These are phyloP conservation scores for Mythimna albipuncta DNA, from an alignment of 2,888 invertebrate species.

Conservation along the genomic window DNA sequence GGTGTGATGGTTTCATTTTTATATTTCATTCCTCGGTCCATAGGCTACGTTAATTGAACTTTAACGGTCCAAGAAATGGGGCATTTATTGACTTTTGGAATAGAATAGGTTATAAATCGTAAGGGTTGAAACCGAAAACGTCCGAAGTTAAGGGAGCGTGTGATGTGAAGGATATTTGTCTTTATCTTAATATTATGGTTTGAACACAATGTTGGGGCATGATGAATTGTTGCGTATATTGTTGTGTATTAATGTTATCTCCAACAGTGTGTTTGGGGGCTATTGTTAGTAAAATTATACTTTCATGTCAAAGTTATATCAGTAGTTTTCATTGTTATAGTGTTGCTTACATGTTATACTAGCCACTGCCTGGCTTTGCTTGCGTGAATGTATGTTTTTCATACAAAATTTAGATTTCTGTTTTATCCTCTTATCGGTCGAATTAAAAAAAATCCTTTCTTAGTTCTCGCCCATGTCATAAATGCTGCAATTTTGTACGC, in stretches of 20 bases:
- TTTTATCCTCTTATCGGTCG: too few relatives aligned
- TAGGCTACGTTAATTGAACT: constrained; percentile 84
- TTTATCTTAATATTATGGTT: constrained; percentile 66
- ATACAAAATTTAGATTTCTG: too few relatives aligned
- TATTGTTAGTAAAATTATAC: constrained; percentile 36
- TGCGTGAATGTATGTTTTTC: too few relatives aligned
- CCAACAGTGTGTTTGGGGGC: constrained; percentile 10
- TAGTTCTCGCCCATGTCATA: too few relatives aligned
- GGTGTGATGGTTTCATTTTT: constrained; percentile 80
- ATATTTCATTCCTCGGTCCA: constrained; percentile 85
- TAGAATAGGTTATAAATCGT: constrained; percentile 71
- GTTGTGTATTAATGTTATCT: constrained; percentile 50
- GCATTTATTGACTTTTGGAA: constrained; percentile 79
- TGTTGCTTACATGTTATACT: neutral
- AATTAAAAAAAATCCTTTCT: too few relatives aligned
- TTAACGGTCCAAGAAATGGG: constrained; percentile 81
- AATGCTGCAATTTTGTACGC: too few relatives aligned
- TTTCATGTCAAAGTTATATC: constrained; percentile 12
- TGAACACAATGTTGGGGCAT: constrained; percentile 57
- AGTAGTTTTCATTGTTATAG: constrained; percentile 25
- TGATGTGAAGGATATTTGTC: constrained; percentile 65
- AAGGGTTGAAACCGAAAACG: constrained; percentile 68
- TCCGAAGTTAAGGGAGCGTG: constrained; percentile 63
- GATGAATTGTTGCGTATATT: constrained; percentile 54
- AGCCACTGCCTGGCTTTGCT: neutral